Conservation (phyloP, 2,888 invertebrate genomes). For the Nomada flava region DNA sequence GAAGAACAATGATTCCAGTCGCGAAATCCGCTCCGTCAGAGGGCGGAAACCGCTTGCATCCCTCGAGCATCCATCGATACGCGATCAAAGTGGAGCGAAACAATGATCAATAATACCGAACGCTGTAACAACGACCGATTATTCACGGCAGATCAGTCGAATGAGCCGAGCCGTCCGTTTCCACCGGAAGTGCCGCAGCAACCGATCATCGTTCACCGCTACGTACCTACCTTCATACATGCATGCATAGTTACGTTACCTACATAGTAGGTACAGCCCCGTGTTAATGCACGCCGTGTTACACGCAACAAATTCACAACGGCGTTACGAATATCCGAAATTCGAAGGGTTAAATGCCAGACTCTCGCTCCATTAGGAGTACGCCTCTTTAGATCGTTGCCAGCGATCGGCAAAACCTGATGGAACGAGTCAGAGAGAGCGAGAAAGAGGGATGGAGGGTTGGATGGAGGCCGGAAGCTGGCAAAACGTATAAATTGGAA, state of each 20-base stretch:
- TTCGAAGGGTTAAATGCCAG: slow-evolving; percentile 35
- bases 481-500: slow-evolving; percentile 70
- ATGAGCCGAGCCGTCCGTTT: slow-evolving; percentile 16
- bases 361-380: slow-evolving; percentile 64
- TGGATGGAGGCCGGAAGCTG: slow-evolving; percentile 5
- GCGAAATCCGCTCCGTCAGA: not conserved
- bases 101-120: slow-evolving; percentile 13
- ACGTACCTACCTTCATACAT: not conserved
- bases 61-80: not conserved
- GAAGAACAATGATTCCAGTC: too few relatives aligned
- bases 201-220: slow-evolving; percentile 19
- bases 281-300: slow-evolving; percentile 6
- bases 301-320: slow-evolving; percentile 17
- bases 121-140: slow-evolving; percentile 3
- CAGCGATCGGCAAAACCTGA: slow-evolving; percentile 43
- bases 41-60: not conserved
- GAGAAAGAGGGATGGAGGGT: not conserved
- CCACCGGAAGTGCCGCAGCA: slow-evolving; percentile 37
- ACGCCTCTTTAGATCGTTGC: slow-evolving; percentile 61
- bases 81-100: slow-evolving; percentile 2
- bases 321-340: slow-evolving; percentile 36
- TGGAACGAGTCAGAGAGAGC: not conserved
- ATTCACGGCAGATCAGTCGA: slow-evolving; percentile 32
- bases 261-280: not conserved
- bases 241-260: not conserved